Base-by-base conservation (phyloP, 2,888 invertebrate species). In the Maniola hyperantus region DNA sequence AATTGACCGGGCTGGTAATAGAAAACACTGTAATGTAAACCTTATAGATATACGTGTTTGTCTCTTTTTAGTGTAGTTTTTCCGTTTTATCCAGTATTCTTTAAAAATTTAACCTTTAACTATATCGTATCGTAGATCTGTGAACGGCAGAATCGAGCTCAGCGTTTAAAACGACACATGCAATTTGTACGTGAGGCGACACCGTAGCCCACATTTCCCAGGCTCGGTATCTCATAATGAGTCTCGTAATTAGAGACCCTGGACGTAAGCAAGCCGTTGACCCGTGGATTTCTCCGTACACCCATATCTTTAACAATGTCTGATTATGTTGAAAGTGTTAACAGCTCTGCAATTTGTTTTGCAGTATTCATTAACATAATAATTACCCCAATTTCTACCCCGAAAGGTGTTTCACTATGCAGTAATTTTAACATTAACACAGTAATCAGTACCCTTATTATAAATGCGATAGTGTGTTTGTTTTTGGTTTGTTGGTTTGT, bases 251-350 rank as follows among this genome's bases (percentile, higher is more conserved):
- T 70, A 60, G 58, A 58, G 44, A 59, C 51, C 53, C 44, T 39
- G 68, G 51, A 10, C 50, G 26, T 26, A 1, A 51, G 50, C 68
- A 70, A 73, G 73, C 71, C 74, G 67, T 73, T 75, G 74, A 73
- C 71, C 72, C 48, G 73, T 42, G 64, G 65, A 65, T 71, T 72
- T 71, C 71, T 69, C 68, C 70, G 80, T 78, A 73, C 50, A 73
- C 69, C 39, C 15, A 36, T 11, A 5, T 7, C 20, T 18, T 18
- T 15, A 36, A 54, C 34, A 36, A 34, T 34, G 15, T 15, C 6
- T 15, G 36, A 15, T 34, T 13, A 15, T n/a, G 8, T 33, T 8
- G 8, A 26, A 33, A 34, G 48, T 46, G 7, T 15, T 15, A 46
- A 15, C 7, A 15, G 46, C 46, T 6, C 6, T 46, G 15, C 46